Conservation (phyloP, 2,888 invertebrate species). For the Fabriciana adippe region DNA sequence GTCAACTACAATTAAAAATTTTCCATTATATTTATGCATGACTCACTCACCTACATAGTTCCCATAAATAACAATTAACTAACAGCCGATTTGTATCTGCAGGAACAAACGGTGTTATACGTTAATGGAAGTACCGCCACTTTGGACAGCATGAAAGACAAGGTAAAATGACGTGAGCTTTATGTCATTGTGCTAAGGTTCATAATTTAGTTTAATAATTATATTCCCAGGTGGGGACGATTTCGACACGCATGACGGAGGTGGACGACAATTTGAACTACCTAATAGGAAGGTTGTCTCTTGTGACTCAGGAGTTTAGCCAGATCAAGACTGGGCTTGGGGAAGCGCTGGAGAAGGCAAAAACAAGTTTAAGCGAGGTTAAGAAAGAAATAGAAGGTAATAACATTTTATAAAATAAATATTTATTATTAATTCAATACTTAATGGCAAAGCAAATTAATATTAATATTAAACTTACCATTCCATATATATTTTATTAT, state of each 20-base stretch:
- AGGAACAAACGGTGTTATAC: constrained; percentile 89
- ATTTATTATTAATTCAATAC: background rate
- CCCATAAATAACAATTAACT: constrained; percentile 38
- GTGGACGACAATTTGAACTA: constrained; percentile 92
- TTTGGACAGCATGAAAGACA: constrained; percentile 90
- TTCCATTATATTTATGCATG: too few species aligned
- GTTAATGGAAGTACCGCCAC: constrained; percentile 89
- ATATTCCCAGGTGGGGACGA: constrained; percentile 84
- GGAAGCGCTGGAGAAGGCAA: constrained; percentile 86
- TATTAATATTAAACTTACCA: too few species aligned
- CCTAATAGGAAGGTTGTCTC: constrained; percentile 88
- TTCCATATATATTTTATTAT: background rate
- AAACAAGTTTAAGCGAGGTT: constrained; percentile 84
- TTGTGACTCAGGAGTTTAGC: constrained; percentile 93
- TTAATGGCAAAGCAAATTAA: background rate
- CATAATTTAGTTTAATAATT: background rate
- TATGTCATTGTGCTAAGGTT: background rate
- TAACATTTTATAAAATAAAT: constrained; percentile 1
- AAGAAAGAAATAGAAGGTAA: constrained; percentile 61
- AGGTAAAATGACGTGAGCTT: constrained; percentile 70
- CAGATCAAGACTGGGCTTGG: constrained; percentile 89
- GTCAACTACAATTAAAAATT: too few species aligned
- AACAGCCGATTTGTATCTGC: constrained; percentile 51
- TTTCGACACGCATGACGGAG: constrained; percentile 88
- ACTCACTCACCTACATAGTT: background rate